Evolutionary conservation across 2,113 vertebrate species (phyloP).

Genomic region (Irena cyanogastra): DNA sequence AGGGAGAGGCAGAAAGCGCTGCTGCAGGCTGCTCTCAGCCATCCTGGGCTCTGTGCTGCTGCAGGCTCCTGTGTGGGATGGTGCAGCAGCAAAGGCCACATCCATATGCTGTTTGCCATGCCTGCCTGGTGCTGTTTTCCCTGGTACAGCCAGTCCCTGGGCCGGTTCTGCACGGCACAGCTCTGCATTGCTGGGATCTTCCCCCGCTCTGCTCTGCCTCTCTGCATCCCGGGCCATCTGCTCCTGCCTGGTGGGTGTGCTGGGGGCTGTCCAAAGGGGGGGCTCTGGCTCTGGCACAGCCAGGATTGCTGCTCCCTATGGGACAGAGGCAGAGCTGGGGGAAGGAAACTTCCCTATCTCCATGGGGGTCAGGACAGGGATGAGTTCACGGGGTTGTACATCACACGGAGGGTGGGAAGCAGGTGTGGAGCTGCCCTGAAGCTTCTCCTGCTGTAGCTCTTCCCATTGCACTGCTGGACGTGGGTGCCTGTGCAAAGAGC

Average conservation of each 20-base stretch:
- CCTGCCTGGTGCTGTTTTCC: background rate
- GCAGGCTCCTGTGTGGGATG: background rate
- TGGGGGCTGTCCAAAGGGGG: background rate
- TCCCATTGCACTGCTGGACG: rapidly evolving
- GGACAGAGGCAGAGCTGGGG: background rate
- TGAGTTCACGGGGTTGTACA: background rate
- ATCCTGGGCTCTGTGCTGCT: background rate
- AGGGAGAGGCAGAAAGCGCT: background rate
- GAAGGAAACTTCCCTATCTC: background rate
- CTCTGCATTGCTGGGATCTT: background rate
- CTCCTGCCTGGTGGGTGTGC: background rate
- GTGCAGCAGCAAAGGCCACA: background rate
- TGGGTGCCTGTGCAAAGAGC: background rate
- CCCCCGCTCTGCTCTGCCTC: background rate
- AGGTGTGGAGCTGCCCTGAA: background rate
- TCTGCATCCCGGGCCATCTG: background rate
- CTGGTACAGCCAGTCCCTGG: background rate
- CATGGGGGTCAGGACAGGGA: background rate
- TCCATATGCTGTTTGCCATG: background rate
- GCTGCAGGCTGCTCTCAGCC: background rate
- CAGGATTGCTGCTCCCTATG: background rate
- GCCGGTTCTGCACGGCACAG: background rate
- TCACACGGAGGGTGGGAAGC: background rate
- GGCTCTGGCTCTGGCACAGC: background rate
- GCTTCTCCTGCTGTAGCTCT: background rate